Evolutionary conservation across 2,888 invertebrate genomes (phyloP), one percentile per base, ranked within the genome.

Genomic region (Spodoptera exigua): DNA sequence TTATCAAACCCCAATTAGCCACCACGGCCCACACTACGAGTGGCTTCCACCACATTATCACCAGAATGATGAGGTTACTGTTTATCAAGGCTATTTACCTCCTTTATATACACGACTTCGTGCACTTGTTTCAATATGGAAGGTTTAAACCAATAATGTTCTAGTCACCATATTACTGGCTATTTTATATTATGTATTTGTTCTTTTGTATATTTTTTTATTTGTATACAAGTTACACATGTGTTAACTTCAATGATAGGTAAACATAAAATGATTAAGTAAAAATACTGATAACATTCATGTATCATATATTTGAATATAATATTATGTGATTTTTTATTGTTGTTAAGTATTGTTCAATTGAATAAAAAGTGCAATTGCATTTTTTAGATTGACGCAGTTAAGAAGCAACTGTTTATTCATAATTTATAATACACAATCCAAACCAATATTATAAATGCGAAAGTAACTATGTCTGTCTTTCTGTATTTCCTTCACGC

Each of bases 121-220:
- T 78, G 79, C 86, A 87, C 78, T 85, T 86, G 85, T 82, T 73
- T 70, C 65, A 83, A 85, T 62, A 84, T 63, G 12, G 27, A 53
- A 48, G 27, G 44, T 68, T 40, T 47, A 61, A 69, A 55, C 27
- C 61, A 69, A 58, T 39, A 63, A 52, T 13, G 48, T 49, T 36
- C 10, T 13, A 63, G 52, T 40, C 18, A 53, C 16, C 13, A 27
- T 52, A 67, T 35, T 14, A 40, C 32, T 51, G 17, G 13, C 9
- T 13, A 13, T 41, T 18, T 18, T 13, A n/a, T 44, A 9, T 18
- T 56, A 34, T 47, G 36, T 34, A 16, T 36, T 41, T 12, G 13
- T 14, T 37, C 13, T 37, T 46, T 52, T 55, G n/a, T 44, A 9
- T 32, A 5, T 47, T 43, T 39, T 34, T 39, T 43, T 49, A 37